These are phyloP conservation scores for Anadara kagoshimensis DNA, from an alignment of 1,140 invertebrate species.

Conservation along the genomic window DNA sequence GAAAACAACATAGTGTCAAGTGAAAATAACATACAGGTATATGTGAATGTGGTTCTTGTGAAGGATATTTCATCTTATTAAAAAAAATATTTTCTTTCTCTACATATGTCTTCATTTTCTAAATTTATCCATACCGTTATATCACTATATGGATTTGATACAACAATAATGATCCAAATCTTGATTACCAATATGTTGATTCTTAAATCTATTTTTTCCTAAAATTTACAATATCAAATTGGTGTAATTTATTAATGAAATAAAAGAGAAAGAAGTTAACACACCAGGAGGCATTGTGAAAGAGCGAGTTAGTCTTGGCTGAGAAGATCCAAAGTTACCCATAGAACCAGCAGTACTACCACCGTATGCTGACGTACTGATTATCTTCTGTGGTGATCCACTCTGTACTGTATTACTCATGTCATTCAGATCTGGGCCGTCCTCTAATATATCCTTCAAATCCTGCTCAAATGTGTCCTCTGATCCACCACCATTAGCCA, in stretches of 20 bases:
- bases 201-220: too few species aligned
- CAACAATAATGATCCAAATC: too few species aligned
- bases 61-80: too few species aligned
- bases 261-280: constrained; percentile 18
- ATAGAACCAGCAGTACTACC: constrained; percentile 26
- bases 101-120: not conserved
- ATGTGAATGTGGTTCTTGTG: too few species aligned
- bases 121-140: too few species aligned
- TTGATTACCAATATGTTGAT: too few species aligned
- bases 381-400: constrained; percentile 75
- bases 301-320: constrained; percentile 59
- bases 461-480: constrained; percentile 79
- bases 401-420: constrained; percentile 85
- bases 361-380: constrained; percentile 41
- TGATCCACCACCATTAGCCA: constrained; percentile 30
- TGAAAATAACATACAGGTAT: too few species aligned
- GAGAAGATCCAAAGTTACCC: constrained; percentile 44
- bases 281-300: constrained; percentile 62
- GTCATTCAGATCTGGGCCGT: constrained; percentile 86
- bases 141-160: too few species aligned
- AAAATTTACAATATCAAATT: not conserved
- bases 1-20: too few species aligned
- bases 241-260: not conserved
- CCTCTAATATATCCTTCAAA: constrained; percentile 91
- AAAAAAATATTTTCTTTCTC: not conserved